Evolutionary conservation across 1,140 invertebrate species (phyloP), one percentile per base, ranked within the genome.

Genomic region (Dendroctonus valens): DNA sequence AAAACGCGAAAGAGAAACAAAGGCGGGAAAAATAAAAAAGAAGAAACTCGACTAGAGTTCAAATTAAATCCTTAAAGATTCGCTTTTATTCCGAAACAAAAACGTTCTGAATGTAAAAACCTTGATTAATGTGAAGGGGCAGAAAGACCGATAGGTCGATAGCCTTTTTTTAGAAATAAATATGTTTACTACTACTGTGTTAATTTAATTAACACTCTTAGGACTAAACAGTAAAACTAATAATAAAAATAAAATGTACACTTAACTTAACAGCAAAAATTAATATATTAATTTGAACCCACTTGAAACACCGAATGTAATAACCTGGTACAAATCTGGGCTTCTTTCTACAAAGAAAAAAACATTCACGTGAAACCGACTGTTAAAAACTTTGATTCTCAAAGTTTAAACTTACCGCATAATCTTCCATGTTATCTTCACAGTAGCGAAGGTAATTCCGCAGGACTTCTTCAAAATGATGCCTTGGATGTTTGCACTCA

Each of bases 391-490:
- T 7, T 49, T 41, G 15, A 14, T 8, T 60, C 39, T 60, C 42
- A 26, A 49, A 49, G 37, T 37, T 49, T 5, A 5, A 5, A 2
- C 41, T 61, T 7, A 37, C 65, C 26, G 60, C 60, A 15, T 70
- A 52, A 38, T 40, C 44, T 38, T 68, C 50, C 8, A 73, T 64
- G 37, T 55, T 26, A 26, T 26, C 26, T 26, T 26, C 26, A 26
- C 26, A 26, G 26, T 26, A 26, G 26, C 26, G 26, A 3, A 26
- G 26, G 68, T 74, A 72, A 9, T 68, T 70, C 50, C 68, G 63
- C 14, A 76, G 59, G 14, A 69, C 69, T 49, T 72, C 67, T 37
- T 73, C 65, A 0, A 75, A 65, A 48, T 73, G 71, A 37, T 74
- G 59, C 52, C 62, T 55, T 5, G 72, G 70, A 60, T 76, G 71